Evolutionary conservation across 2,797 vertebrate genomes (phyloP).

Genomic region (Acipenser transmontanus): DNA sequence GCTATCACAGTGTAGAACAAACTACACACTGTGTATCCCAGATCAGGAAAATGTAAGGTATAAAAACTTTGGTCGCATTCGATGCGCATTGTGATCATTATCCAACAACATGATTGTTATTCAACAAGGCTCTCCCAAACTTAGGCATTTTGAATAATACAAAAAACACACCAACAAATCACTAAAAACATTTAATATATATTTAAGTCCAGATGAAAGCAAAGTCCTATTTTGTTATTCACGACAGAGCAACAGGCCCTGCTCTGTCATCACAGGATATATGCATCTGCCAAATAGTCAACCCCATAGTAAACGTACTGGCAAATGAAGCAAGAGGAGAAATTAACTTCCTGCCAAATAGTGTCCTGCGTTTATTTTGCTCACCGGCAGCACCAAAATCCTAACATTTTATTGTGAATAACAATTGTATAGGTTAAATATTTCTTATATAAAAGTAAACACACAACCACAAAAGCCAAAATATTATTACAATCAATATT

Average conservation of each 20-base stretch:
- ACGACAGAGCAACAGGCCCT: conserved; percentile 25
- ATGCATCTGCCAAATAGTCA: conserved; percentile 19
- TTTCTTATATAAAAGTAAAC: too few relatives aligned
- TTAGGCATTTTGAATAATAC: not conserved
- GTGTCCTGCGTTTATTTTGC: not conserved
- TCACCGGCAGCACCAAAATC: too few relatives aligned
- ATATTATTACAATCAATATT: too few relatives aligned
- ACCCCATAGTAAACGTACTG: not conserved
- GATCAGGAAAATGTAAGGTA: not conserved
- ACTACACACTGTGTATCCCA: too few relatives aligned
- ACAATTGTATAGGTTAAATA: too few relatives aligned
- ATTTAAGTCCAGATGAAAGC: not conserved
- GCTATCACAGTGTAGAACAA: too few relatives aligned
- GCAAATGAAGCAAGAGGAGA: not conserved
- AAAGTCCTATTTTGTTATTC: not conserved
- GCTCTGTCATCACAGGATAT: conserved; percentile 25
- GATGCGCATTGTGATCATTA: conserved; percentile 40
- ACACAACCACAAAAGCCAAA: too few relatives aligned
- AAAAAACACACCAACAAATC: not conserved
- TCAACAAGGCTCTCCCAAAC: not conserved
- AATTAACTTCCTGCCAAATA: conserved; percentile 16
- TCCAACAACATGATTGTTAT: conserved; percentile 11
- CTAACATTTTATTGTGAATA: too few relatives aligned
- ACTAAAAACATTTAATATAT: not conserved
- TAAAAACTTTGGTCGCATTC: conserved; percentile 44